phyloP scores from a whole-genome alignment of 2,888 invertebrate genomes.

The Chirona hameri region DNA sequence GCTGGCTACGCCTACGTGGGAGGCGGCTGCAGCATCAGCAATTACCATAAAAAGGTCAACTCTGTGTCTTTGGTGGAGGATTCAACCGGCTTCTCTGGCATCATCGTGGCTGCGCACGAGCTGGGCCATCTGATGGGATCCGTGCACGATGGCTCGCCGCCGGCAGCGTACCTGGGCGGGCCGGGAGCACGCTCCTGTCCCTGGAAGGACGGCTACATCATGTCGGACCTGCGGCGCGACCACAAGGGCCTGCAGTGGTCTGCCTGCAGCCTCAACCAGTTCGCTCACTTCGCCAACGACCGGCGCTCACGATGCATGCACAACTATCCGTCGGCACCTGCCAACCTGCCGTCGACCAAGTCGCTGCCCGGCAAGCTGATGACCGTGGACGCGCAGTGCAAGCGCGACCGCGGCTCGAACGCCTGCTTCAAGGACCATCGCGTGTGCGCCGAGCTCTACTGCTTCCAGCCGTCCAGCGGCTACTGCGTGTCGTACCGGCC shows the following conservation, averaged over 20 bases:
- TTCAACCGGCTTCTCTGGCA: conserved; percentile 30
- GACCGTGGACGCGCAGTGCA: conserved; percentile 22
- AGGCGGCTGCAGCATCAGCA: conserved; percentile 28
- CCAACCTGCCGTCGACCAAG: conserved; percentile 29
- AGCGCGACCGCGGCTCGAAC: neutral
- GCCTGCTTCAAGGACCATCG: conserved; percentile 28
- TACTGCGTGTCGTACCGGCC: conserved; percentile 31
- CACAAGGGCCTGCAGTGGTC: conserved; percentile 29
- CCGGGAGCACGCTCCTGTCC: conserved; percentile 26
- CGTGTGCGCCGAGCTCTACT: conserved; percentile 28
- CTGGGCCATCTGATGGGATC: conserved; percentile 31
- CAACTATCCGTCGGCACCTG: neutral
- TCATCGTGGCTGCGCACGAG: conserved; percentile 31
- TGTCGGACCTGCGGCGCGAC: conserved; percentile 23
- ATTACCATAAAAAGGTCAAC: conserved; percentile 7
- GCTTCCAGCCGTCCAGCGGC: neutral
- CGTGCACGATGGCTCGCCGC: conserved; percentile 28
- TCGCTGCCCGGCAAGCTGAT: conserved; percentile 29
- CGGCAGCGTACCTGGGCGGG: conserved; percentile 27
- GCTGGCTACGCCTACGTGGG: conserved; percentile 33
- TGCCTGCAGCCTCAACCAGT: neutral
- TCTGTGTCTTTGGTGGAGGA: conserved; percentile 30
- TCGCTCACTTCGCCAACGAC: conserved; percentile 11
- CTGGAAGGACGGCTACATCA: conserved; percentile 30
- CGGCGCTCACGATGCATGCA: conserved; percentile 8